Evolutionary conservation across 1,140 invertebrate genomes (phyloP).

Genomic region (Drosophila orena): DNA sequence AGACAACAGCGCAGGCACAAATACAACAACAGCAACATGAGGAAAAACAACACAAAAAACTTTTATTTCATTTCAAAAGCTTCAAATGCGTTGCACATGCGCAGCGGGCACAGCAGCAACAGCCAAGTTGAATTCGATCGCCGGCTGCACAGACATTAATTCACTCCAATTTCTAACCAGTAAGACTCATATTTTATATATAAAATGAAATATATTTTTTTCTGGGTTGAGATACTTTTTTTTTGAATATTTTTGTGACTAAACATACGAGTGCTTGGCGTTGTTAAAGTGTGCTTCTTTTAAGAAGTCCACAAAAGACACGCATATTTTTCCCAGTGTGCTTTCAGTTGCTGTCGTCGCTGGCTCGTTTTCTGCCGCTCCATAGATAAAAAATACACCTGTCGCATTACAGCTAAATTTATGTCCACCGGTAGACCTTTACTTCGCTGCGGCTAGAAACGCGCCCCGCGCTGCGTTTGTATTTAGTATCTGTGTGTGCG

Average conservation of each 20-base stretch:
- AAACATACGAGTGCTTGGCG: too few relatives aligned
- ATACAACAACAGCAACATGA: constrained; percentile 11
- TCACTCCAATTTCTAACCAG: not conserved
- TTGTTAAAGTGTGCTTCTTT: not conserved
- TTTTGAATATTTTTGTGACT: too few relatives aligned
- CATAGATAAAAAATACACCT: constrained; percentile 84
- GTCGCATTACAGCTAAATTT: constrained; percentile 84
- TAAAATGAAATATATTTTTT: too few relatives aligned
- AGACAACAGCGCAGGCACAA: constrained; percentile 35
- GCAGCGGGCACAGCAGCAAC: constrained; percentile 37
- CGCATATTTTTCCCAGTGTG: constrained; percentile 14
- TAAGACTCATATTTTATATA: too few relatives aligned
- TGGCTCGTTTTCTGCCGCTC: constrained; percentile 72
- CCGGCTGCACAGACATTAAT: constrained; percentile 16
- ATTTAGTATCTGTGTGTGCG: constrained; percentile 46
- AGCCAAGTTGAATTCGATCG: constrained; percentile 24
- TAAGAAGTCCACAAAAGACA: accelerated
- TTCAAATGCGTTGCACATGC: constrained; percentile 77
- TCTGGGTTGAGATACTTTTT: too few relatives aligned
- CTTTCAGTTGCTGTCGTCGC: constrained; percentile 31
- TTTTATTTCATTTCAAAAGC: constrained; percentile 73
- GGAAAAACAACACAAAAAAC: constrained; percentile 14
- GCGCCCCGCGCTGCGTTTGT: constrained; percentile 52
- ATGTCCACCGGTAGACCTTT: constrained; percentile 84
- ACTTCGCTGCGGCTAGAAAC: constrained; percentile 79